Base-by-base conservation (phyloP, 2,888 invertebrate genomes). In the Leistus spinibarbis region DNA sequence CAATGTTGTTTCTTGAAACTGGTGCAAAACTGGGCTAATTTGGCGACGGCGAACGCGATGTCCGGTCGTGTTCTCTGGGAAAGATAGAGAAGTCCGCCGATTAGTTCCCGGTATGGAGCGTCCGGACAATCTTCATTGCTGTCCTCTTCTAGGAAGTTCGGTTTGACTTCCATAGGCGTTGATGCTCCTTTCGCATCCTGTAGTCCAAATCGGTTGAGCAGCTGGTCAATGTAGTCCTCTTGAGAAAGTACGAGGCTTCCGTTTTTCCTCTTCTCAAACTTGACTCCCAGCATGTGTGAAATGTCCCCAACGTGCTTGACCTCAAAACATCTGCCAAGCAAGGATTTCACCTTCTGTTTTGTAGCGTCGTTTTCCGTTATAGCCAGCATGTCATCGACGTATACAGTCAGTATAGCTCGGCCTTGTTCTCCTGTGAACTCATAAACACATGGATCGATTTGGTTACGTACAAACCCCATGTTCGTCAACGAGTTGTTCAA, bases 361-460 rank as follows among this genome's bases (percentile, higher is more conserved):
- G 64, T 64, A 64, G 16, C 23, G 20, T 64, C 64, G 23, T 64
- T 64, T 64, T 64, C 22, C 64, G 64, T 22, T 64, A 64, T 23
- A 22, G 64, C 64, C 64, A 64, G 64, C 64, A 64, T 64, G 23
- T 64, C 64, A 64, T 64, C 64, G 23, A 64, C 23, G 64, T 64
- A 64, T 10, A 22, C 23, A 1, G 53, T 53, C 64, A 64, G 16
- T 66, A 66, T 66, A 16, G 53, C 66, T 66, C 66, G 40, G 54
- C 66, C 74, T 1, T 75, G 3, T n/a, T 76, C 20, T 3, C 27
- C 60, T 5, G 63, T 60, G 19, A 77, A 9, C 7, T 76, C 17
- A 16, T 66, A 66, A 40, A 27, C 66, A 40, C 66, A 66, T 16
- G 64, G 68, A 54, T 68, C 53, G 9, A 22, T 54, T 68, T 5